These are phyloP conservation scores for Sinosuthora webbiana DNA, from an alignment of 2,113 vertebrate species.

Conservation along the genomic window DNA sequence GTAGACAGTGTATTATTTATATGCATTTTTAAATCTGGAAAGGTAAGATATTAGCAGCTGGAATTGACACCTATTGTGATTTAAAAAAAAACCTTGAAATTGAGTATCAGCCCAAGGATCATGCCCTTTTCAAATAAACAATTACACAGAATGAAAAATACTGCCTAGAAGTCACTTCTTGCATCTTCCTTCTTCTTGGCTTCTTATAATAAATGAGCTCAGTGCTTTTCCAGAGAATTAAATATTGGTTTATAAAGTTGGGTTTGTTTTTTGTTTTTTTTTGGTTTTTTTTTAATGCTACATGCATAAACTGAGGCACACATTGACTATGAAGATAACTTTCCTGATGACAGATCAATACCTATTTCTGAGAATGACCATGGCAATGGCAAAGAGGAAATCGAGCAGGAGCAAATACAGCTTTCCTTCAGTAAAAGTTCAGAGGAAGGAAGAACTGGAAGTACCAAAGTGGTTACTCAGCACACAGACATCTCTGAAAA, in stretches of 20 bases:
- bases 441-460: slow-evolving; percentile 4
- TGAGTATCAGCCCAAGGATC: not conserved
- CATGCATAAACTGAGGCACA: slow-evolving; percentile 82
- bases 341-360: slow-evolving; percentile 79
- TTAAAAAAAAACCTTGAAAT: not conserved
- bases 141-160: not conserved
- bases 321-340: slow-evolving; percentile 92
- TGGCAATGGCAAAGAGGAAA: slow-evolving; percentile 50
- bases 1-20: not conserved
- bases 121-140: not conserved
- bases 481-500: not conserved
- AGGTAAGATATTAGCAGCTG: not conserved
- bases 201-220: not conserved
- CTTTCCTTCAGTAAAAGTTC: slow-evolving; percentile 44
- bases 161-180: not conserved
- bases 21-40: not conserved
- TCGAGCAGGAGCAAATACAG: not conserved
- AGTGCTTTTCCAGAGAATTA: not conserved
- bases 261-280: too few relatives aligned
- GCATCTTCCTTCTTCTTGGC: not conserved
- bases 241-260: not conserved
- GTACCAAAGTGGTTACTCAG: slow-evolving; percentile 27
- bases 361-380: slow-evolving; percentile 60
- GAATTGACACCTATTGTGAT: not conserved
- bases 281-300: slow-evolving; percentile 34